Conservation (phyloP, 1,140 invertebrate species). For the Lutraria rhynchaena region DNA sequence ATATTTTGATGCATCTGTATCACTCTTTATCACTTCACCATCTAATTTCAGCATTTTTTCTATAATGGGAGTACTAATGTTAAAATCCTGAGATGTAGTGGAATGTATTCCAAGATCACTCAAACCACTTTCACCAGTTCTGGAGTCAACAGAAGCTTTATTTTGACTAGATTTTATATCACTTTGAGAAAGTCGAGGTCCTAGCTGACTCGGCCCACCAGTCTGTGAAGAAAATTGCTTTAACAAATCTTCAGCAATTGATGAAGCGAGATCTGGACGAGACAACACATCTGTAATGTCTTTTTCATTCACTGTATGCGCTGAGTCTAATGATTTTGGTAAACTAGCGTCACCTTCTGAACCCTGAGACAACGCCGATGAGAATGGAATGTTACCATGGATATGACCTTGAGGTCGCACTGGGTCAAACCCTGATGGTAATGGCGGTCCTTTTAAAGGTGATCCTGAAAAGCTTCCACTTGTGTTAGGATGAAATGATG, state of each 20-base stretch:
- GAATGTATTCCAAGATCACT: constrained; percentile 43
- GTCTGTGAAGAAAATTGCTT: constrained; percentile 68
- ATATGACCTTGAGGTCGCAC: constrained; percentile 42
- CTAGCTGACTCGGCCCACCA: constrained; percentile 22
- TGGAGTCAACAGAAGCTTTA: background rate
- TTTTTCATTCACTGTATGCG: constrained; percentile 65
- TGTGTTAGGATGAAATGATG: constrained; percentile 55
- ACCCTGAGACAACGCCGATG: constrained; percentile 61
- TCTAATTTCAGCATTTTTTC: constrained; percentile 50
- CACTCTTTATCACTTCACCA: constrained; percentile 49
- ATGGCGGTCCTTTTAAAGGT: constrained; percentile 53
- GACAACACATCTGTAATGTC: constrained; percentile 68
- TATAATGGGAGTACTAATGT: constrained; percentile 29
- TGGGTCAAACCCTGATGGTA: constrained; percentile 47
- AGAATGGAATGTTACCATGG: constrained; percentile 69
- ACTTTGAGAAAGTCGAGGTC: constrained; percentile 25
- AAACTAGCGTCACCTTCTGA: constrained; percentile 29
- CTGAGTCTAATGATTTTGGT: constrained; percentile 34
- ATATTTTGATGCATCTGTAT: constrained; percentile 49
- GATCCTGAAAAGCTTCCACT: constrained; percentile 26
- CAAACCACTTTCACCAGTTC: constrained; percentile 31
- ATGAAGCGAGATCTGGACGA: constrained; percentile 68
- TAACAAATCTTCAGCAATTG: constrained; percentile 73
- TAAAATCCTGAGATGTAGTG: constrained; percentile 52
- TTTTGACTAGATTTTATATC: constrained; percentile 55